Percentiles rank a stretch among this genome's conserved stretches.
phyloP scores from a whole-genome alignment of 1,140 invertebrate genomes.

The Apis florea region DNA sequence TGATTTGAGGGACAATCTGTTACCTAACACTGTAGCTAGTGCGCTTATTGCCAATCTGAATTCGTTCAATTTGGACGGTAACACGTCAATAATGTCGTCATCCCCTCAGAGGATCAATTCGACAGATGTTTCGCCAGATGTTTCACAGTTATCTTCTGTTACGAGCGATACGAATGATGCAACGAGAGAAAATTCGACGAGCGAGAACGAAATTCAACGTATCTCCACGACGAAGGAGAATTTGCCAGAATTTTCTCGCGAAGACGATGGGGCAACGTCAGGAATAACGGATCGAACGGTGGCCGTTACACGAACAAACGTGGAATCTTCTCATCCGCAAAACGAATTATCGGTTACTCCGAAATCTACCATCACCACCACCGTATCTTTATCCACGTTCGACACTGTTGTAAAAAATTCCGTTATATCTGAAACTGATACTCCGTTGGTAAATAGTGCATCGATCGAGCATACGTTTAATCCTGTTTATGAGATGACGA shows the following conservation, averaged over 20 bases:
- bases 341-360: background rate
- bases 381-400: background rate
- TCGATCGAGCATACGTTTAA: background rate
- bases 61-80: background rate
- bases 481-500: background rate
- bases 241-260: background rate
- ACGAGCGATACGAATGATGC: too few species aligned
- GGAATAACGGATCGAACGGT: background rate
- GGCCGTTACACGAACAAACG: background rate
- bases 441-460: background rate
- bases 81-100: too few species aligned
- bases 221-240: background rate
- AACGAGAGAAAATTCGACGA: too few species aligned
- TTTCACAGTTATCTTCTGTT: background rate
- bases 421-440: too few species aligned
- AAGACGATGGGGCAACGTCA: background rate
- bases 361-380: background rate
- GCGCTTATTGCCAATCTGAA: background rate
- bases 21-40: slow-evolving; percentile 23
- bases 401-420: background rate
- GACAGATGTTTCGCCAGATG: background rate
- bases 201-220: background rate
- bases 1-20: background rate
- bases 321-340: background rate
- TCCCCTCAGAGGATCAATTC: background rate